These are phyloP conservation scores for Orthonevra nobilis DNA, from an alignment of 2,888 invertebrate species.

Conservation along the genomic window DNA sequence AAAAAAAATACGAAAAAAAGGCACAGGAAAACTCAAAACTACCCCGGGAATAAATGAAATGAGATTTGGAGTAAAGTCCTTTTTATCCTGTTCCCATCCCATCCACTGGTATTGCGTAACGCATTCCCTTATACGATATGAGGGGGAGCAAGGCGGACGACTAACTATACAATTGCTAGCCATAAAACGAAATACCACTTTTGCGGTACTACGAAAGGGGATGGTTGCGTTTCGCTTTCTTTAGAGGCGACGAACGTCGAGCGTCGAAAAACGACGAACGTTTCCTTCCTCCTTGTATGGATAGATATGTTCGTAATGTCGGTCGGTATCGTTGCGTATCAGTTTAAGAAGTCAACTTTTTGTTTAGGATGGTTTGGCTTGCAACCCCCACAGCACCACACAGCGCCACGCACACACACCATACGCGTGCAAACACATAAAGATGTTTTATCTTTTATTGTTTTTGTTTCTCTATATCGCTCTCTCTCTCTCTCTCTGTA, in stretches of 20 bases:
- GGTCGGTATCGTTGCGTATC: conserved; percentile 41
- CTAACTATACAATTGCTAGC: conserved; percentile 37
- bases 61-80: conserved; percentile 67
- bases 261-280: conserved; percentile 28
- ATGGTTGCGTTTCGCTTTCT: conserved; percentile 27
- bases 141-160: no score
- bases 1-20: conserved; percentile 2
- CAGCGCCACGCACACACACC: conserved; percentile 32
- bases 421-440: conserved; percentile 14
- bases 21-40: conserved; percentile 45
- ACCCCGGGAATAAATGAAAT: conserved; percentile 65
- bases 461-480: conserved; percentile 45
- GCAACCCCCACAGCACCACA: not conserved
- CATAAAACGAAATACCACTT: conserved; percentile 58
- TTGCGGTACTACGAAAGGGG: conserved; percentile 21
- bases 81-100: conserved; percentile 45
- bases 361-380: conserved; percentile 29
- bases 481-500: not conserved
- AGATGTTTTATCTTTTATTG: conserved; percentile 62
- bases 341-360: conserved; percentile 64
- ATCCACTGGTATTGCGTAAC: conserved; percentile 61
- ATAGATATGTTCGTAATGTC: not conserved
- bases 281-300: conserved; percentile 53
- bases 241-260: conserved; percentile 10
- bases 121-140: conserved; percentile 6